Percentiles rank a stretch among this genome's conserved stretches.
Evolutionary conservation across 2,113 vertebrate genomes (phyloP).

Genomic region (Anolis sagrei): DNA sequence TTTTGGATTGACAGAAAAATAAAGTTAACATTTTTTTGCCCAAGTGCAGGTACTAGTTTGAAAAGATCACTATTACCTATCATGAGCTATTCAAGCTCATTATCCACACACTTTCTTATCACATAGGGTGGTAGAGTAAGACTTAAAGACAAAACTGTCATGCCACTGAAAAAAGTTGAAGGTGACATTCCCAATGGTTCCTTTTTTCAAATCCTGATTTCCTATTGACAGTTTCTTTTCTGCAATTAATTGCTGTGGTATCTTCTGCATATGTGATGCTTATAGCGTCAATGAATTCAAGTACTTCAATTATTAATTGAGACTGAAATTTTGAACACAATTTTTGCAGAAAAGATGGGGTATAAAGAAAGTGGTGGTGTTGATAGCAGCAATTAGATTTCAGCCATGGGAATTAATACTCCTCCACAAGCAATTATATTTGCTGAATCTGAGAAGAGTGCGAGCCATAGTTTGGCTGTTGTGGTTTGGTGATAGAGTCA

Average conservation of each 20-base stretch:
- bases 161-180: background rate
- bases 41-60: background rate
- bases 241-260: background rate
- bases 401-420: too few relatives aligned
- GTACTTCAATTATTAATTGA: background rate
- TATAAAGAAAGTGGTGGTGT: too few relatives aligned
- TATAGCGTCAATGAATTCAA: background rate
- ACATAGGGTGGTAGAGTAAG: background rate
- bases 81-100: background rate
- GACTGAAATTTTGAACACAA: background rate
- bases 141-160: background rate
- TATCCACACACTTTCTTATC: background rate
- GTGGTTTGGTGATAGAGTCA: slow-evolving; percentile 38
- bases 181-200: background rate
- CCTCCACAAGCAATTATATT: background rate
- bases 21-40: background rate
- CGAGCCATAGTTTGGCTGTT: slow-evolving; percentile 9
- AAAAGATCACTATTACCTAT: background rate
- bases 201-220: background rate
- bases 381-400: too few relatives aligned
- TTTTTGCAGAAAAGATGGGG: background rate
- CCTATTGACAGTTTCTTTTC: background rate
- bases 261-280: background rate
- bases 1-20: background rate
- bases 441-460: slow-evolving; percentile 26